A percentile compares a stretch with the other conserved stretches of the same genome.
phyloP scores from a whole-genome alignment of 2,113 vertebrate genomes.

The Scortum barcoo region DNA sequence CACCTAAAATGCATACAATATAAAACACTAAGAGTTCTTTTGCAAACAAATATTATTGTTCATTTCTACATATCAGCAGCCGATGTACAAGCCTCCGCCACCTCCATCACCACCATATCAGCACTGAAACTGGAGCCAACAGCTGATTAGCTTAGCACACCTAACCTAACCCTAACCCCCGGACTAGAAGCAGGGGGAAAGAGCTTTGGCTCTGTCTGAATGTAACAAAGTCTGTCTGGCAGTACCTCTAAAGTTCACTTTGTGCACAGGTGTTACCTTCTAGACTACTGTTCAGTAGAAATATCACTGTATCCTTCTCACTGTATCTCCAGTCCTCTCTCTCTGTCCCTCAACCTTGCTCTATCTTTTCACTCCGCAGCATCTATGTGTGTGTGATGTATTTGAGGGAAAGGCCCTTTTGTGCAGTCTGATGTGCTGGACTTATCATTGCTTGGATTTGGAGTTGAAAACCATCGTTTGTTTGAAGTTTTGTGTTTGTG shows the following conservation, averaged over 20 bases:
- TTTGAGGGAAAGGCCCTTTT: constrained; percentile 60
- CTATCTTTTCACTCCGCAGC: background rate
- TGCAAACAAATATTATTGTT: constrained; percentile 12
- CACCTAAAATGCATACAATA: constrained; percentile 18
- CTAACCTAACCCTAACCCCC: too few relatives aligned
- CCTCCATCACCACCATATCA: background rate
- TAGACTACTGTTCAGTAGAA: too few relatives aligned
- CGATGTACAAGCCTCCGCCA: background rate
- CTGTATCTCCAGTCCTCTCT: background rate
- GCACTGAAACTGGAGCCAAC: background rate
- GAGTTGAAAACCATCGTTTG: constrained; percentile 34
- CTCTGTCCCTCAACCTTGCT: background rate
- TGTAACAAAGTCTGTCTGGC: background rate
- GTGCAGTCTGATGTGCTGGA: constrained; percentile 60
- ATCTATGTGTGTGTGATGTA: constrained; percentile 12
- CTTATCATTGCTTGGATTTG: constrained; percentile 70
- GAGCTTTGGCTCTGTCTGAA: background rate
- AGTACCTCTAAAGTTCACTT: background rate
- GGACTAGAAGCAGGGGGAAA: background rate
- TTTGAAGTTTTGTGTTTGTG: constrained; percentile 44
- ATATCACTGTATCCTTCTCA: too few relatives aligned
- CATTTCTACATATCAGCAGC: background rate
- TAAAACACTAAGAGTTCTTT: constrained; percentile 20
- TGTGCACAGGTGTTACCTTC: too few relatives aligned
- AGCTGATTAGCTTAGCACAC: background rate